These are phyloP conservation scores for Calvadosia cruxmelitensis DNA, from an alignment of 30 jellyfish, hydroid and myxozoan species.

Conservation along the genomic window DNA sequence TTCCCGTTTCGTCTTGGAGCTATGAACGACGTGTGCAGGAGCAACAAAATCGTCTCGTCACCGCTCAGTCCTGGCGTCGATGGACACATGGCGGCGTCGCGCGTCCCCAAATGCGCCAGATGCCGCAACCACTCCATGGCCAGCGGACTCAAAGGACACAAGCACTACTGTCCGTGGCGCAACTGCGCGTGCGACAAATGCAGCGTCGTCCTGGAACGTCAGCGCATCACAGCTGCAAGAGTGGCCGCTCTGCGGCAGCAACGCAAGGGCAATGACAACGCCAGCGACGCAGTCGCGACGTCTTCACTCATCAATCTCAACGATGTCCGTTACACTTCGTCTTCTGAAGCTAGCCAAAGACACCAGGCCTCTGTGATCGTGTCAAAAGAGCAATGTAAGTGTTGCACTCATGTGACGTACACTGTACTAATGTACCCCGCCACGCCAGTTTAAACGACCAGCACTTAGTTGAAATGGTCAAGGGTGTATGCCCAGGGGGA, in stretches of 20 bases:
- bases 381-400: too few relatives aligned
- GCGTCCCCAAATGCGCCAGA: conserved; percentile 53
- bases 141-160: conserved; percentile 42
- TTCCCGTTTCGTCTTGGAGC: too few relatives aligned
- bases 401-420: too few relatives aligned
- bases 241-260: conserved; percentile 53
- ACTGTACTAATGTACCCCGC: too few relatives aligned
- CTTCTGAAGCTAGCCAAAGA: too few relatives aligned
- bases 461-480: too few relatives aligned
- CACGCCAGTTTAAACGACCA: too few relatives aligned
- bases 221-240: conserved; percentile 45
- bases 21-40: too few relatives aligned
- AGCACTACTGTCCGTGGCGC: conserved; percentile 47
- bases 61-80: too few relatives aligned
- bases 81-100: neutral
- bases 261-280: conserved; percentile 16
- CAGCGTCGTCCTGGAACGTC: conserved; percentile 38
- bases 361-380: too few relatives aligned
- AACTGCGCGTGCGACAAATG: conserved; percentile 43
- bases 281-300: neutral
- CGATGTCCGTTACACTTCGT: neutral
- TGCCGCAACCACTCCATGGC: conserved; percentile 37
- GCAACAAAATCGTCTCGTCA: too few relatives aligned
- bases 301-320: neutral
- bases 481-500: too few relatives aligned